These are phyloP conservation scores for Acyrthosiphon pisum DNA, from an alignment of 1,140 invertebrate species.

Conservation along the genomic window DNA sequence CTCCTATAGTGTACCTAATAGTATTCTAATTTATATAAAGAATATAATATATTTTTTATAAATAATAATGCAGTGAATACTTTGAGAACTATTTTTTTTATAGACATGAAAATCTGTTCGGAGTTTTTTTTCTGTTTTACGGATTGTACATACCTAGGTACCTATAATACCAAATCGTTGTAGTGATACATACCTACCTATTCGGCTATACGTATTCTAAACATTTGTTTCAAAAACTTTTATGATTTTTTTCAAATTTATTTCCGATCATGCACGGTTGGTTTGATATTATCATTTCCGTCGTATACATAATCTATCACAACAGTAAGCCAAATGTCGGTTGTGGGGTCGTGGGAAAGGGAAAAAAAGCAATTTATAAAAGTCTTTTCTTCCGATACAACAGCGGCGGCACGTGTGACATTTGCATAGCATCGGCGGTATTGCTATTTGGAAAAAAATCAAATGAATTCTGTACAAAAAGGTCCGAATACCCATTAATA, in stretches of 20 bases:
- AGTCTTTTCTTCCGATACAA: not conserved
- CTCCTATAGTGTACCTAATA: no score
- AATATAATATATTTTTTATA: no score
- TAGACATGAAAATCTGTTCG: no score
- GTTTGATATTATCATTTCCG: not conserved
- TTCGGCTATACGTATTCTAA: not conserved
- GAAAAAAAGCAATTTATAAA: not conserved
- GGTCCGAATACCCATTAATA: not conserved
- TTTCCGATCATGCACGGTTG: not conserved
- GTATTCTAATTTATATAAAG: no score
- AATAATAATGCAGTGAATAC: no score
- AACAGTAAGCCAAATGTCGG: not conserved
- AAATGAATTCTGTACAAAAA: constrained; percentile 8
- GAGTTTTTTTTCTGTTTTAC: no score
- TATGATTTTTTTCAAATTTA: constrained; percentile 11
- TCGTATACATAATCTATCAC: not conserved
- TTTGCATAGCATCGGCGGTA: not conserved
- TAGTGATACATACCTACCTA: not conserved
- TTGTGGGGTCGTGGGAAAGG: not conserved
- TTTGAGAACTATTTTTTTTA: no score
- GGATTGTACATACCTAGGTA: no score
- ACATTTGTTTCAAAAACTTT: not conserved
- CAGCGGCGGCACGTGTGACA: not conserved
- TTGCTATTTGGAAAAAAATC: not conserved
- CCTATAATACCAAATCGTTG: not conserved